phyloP scores from a whole-genome alignment of 2,888 invertebrate genomes.

The Myopa testacea region DNA sequence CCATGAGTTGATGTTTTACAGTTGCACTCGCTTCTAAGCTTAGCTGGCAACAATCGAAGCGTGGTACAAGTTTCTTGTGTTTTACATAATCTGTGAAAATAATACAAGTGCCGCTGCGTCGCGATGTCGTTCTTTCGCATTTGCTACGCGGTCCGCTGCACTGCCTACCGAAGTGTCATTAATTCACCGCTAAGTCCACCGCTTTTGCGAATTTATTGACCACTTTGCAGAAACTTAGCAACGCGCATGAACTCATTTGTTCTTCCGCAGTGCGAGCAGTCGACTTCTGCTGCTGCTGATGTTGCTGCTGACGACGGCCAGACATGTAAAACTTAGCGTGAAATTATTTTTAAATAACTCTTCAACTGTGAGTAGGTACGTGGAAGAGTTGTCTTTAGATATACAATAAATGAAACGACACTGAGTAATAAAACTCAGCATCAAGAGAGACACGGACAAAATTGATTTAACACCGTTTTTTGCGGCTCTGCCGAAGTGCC shows the following conservation, averaged over 20 bases:
- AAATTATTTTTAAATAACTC: conserved; percentile 32
- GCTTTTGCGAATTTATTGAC: conserved; percentile 24
- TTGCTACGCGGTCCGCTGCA: not conserved
- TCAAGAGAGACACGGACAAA: not conserved
- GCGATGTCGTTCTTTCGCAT: not conserved
- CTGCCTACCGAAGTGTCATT: conserved; percentile 3
- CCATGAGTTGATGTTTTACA: too few relatives aligned
- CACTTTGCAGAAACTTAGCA: conserved; percentile 2
- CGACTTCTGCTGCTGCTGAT: not conserved
- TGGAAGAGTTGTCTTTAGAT: not conserved
- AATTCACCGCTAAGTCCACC: conserved; percentile 20
- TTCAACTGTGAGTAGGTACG: not conserved
- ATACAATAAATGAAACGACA: not conserved
- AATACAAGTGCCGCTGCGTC: too few relatives aligned
- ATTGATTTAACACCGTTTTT: conserved; percentile 24
- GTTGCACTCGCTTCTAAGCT: not conserved
- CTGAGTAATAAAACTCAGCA: not conserved
- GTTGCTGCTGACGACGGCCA: not conserved
- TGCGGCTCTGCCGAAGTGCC: not conserved
- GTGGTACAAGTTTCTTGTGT: too few relatives aligned
- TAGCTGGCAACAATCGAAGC: not conserved
- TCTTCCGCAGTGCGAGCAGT: not conserved
- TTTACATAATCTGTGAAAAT: too few relatives aligned
- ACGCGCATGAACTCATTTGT: conserved; percentile 2
- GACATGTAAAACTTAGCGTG: conserved; percentile 4